These are phyloP conservation scores for Alviniconcha strummeri DNA, from an alignment of 2,888 invertebrate species.

Conservation along the genomic window DNA sequence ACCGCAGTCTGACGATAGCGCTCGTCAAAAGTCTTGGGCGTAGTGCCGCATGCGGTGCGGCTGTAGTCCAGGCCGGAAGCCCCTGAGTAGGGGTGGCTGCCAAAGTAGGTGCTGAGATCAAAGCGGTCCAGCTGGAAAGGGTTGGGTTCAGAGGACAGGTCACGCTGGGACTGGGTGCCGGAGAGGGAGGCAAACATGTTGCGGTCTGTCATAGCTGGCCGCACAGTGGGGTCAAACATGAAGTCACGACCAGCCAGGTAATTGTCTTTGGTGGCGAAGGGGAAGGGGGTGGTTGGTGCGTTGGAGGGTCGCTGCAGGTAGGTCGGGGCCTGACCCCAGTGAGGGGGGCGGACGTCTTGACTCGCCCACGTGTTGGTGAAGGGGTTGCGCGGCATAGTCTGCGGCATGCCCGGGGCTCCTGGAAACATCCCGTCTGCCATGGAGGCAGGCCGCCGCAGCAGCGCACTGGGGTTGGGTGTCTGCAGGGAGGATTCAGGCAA, in stretches of 20 bases:
- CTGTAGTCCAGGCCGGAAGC: constrained; percentile 64
- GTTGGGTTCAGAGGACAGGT: constrained; percentile 54
- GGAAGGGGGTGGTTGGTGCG: constrained; percentile 51
- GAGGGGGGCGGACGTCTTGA: constrained; percentile 63
- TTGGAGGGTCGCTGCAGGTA: constrained; percentile 62
- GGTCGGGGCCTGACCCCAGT: constrained; percentile 60
- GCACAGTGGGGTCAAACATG: constrained; percentile 63
- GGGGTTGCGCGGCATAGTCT: constrained; percentile 63
- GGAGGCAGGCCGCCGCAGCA: constrained; percentile 54
- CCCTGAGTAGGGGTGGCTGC: constrained; percentile 59
- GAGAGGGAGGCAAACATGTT: constrained; percentile 63
- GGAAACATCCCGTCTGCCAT: constrained; percentile 60
- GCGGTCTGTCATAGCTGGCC: constrained; percentile 56
- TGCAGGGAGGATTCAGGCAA: constrained; percentile 59
- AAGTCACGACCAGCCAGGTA: constrained; percentile 64
- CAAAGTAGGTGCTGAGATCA: constrained; percentile 65
- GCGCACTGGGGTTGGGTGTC: constrained; percentile 47
- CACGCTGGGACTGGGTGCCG: constrained; percentile 57
- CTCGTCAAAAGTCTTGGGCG: constrained; percentile 69
- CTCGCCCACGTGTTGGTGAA: constrained; percentile 65
- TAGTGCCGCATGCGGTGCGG: constrained; percentile 55
- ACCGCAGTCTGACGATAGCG: constrained; percentile 64
- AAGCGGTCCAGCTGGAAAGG: constrained; percentile 56
- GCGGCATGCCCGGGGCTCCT: constrained; percentile 55
- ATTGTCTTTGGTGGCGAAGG: constrained; percentile 62